These are phyloP conservation scores for Acleris holmiana DNA, from an alignment of 2,888 invertebrate genomes.

Conservation along the genomic window DNA sequence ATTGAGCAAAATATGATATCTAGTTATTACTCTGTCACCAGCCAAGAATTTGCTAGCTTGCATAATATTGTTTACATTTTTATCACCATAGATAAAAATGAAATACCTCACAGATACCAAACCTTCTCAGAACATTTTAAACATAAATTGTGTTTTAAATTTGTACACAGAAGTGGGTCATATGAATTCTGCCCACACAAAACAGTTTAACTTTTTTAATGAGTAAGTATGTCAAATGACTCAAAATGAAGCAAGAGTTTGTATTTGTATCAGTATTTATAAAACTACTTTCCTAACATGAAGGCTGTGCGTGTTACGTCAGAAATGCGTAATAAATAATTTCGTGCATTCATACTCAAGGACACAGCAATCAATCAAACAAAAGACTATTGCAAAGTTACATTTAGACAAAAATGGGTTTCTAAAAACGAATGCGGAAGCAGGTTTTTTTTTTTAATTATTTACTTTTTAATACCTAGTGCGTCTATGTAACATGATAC, in stretches of 20 bases:
- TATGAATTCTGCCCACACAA: not conserved
- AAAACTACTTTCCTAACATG: conserved; percentile 19
- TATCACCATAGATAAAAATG: conserved; percentile 6
- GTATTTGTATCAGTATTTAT: conserved; percentile 24
- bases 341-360: conserved; percentile 29
- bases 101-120: conserved; percentile 5
- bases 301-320: conserved; percentile 29
- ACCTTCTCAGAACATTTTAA: conserved; percentile 3
- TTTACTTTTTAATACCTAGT: conserved; percentile 27
- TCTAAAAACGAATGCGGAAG: not conserved
- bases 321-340: conserved; percentile 25
- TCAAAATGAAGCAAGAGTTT: not conserved
- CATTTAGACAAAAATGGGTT: not conserved
- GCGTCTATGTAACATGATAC: conserved; percentile 49
- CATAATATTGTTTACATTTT: conserved; percentile 21
- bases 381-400: not conserved
- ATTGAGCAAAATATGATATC: not conserved
- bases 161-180: conserved; percentile 32
- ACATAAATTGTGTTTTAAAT: conserved; percentile 6
- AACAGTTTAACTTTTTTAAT: conserved; percentile 1
- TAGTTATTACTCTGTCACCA: not conserved
- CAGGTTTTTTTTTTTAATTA: not conserved
- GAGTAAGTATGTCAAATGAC: not conserved
- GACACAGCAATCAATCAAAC: conserved; percentile 20
- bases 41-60: not conserved